Evolutionary conservation across 2,888 invertebrate genomes (phyloP), one percentile per base, ranked within the genome.

Genomic region (Athripsodes cinereus): DNA sequence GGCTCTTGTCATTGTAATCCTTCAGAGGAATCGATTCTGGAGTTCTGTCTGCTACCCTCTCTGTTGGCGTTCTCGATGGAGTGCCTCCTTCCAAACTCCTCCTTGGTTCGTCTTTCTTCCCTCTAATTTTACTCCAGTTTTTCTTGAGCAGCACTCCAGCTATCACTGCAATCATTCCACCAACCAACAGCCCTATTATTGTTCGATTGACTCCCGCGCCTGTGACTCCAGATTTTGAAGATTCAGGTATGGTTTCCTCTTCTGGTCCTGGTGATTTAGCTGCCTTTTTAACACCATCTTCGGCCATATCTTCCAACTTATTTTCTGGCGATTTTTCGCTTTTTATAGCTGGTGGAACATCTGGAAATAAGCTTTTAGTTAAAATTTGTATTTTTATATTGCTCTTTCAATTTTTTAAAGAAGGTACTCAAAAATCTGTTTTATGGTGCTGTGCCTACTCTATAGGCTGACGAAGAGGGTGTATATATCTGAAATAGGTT

Each of bases 61-160:
- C 69, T 19, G 74, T 74, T 58, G 75, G 76, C 11, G 16, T 46
- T 18, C n/a, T 18, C 5, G 34, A 44, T 2, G 13, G 16, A 13
- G 69, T 67, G 49, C 67, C 72, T 22, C 67, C 66, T 11, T 66
- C 68, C 35, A 68, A 66, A 11, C 69, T 67, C 13, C 74, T 72
- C 8, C 72, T 67, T 10, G 76, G 75, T 64, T 76, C 78, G 55
- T 76, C 77, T 55, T 70, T 67, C 40, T 53, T 58, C 57, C 73
- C 75, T 63, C 66, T 74, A 40, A 79, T 76, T n/a, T 76, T 75
- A 65, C 75, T 79, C 74, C 81, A 80, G 67, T 79, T 81, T 69
- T 81, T 81, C 67, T 81, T 81, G 10, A 79, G 72, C 13, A 77
- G 75, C 53, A 82, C 78, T 16, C 76, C 80, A 13, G 78, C 78